A percentile compares a stretch with the other conserved stretches of the same genome.
Evolutionary conservation across 2,888 invertebrate genomes (phyloP).

Genomic region (Orthosia gothica): DNA sequence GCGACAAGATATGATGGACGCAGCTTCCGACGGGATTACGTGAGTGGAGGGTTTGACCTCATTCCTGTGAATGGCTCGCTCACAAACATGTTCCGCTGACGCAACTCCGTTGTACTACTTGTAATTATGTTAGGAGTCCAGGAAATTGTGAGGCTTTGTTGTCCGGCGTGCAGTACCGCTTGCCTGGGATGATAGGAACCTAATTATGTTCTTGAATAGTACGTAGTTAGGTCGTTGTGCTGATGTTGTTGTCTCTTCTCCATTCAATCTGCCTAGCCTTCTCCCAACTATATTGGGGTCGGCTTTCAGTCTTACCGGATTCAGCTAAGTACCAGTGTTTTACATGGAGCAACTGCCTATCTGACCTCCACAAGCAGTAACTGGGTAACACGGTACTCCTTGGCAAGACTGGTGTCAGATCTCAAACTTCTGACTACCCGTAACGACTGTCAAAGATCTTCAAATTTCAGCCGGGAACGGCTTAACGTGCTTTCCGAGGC

Average conservation of each 20-base stretch:
- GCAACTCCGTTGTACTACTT: conserved; percentile 43
- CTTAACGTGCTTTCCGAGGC: too few species aligned
- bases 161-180: conserved; percentile 1
- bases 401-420: too few species aligned
- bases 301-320: too few species aligned
- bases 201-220: conserved; percentile 31
- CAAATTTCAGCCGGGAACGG: too few species aligned
- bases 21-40: conserved; percentile 61
- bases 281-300: too few species aligned
- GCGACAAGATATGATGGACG: conserved; percentile 60
- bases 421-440: too few species aligned
- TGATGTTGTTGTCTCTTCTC: background rate
- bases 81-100: conserved; percentile 56
- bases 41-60: conserved; percentile 54
- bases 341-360: too few species aligned
- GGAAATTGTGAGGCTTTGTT: conserved; percentile 60
- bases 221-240: background rate
- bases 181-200: conserved; percentile 16
- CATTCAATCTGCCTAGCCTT: too few species aligned
- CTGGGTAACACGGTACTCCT: too few species aligned
- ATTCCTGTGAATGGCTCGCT: conserved; percentile 53
- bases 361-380: too few species aligned
- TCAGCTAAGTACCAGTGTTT: too few species aligned
- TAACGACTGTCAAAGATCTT: too few species aligned
- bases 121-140: conserved; percentile 51